Evolutionary conservation across 2,797 vertebrate species (phyloP), one percentile per base, ranked within the genome.

Genomic region (Lepilemur ruficaudatus): DNA sequence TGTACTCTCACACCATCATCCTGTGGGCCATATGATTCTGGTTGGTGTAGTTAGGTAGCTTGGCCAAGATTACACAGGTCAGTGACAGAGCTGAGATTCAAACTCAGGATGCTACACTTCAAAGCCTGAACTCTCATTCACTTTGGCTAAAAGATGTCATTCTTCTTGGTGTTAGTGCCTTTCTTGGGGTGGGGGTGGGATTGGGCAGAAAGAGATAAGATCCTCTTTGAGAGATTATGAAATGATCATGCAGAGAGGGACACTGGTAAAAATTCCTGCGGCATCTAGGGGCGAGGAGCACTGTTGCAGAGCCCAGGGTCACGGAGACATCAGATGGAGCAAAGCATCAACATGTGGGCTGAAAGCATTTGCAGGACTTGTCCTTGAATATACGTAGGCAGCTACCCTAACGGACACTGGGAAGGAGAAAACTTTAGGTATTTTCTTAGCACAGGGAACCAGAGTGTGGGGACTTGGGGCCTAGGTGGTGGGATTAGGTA

Each of bases 141-240:
- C 3, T 35, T 81, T 91, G 85, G 55, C 86, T 91, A 43, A 72
- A 88, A 46, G 55, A 72, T 61, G 5, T n/a, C 17, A 10, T 95
- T 80, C 22, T 70, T 50, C 5, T 5, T 22, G 46, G 38, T 13
- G 14, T 55, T 57, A 59, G 73, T 61, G 11, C 10, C 6, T 52
- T 43, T 87, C 23, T 38, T 46, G 13, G 63, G 5, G 7, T 38
- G 38, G 84, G 4, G 14, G 10, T 43, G 15, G 48, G 5, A 23
- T 17, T 11, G 35, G 52, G 7, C 9, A 65, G 78, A 79, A 30
- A 63, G 12, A 48, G n/a, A 7, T 12, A 41, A 82, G 18, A 35
- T 88, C 23, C 1, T 79, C 43, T 65, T 65, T 70, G 50, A 35
- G 61, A 52, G 80, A 61, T 55, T 67, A 52, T 55, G 23, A 57